Conservation (phyloP, 2,797 vertebrate genomes). For the Coregonus ussuriensis region DNA sequence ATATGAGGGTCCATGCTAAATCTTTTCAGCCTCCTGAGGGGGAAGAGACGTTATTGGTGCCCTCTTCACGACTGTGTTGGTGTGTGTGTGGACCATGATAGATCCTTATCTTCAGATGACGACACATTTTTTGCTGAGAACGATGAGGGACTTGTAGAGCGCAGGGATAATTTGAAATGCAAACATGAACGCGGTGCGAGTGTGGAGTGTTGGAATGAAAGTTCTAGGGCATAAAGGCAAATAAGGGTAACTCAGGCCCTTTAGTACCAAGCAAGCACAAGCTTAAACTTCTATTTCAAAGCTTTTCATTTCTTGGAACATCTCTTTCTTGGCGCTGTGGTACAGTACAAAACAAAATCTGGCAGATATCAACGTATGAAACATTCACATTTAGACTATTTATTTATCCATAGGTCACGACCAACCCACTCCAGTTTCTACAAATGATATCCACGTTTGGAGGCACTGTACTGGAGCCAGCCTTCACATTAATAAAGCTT, state of each 20-base stretch:
- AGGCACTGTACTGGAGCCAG: not conserved
- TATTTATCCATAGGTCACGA: not conserved
- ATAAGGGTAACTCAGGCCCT: not conserved
- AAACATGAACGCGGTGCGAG: not conserved
- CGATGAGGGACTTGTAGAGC: not conserved
- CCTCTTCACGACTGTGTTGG: no score
- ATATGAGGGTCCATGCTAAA: no score
- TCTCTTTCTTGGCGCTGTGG: not conserved
- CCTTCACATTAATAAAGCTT: conserved; percentile 4
- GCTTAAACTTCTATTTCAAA: not conserved
- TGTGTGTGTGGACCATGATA: not conserved
- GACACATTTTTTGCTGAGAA: not conserved
- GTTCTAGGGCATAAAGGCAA: not conserved
- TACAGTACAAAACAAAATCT: not conserved
- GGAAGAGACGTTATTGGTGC: no score
- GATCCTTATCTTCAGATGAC: not conserved
- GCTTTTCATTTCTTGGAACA: not conserved
- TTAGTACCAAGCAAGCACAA: not conserved
- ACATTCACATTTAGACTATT: not conserved
- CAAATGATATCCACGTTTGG: not conserved
- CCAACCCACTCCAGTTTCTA: not conserved
- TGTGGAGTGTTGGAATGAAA: not conserved
- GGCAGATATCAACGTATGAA: not conserved
- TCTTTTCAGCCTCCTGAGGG: no score
- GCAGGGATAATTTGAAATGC: not conserved